These are phyloP conservation scores for Tigriopus japonicus DNA, from an alignment of 1,140 invertebrate genomes.

Conservation along the genomic window DNA sequence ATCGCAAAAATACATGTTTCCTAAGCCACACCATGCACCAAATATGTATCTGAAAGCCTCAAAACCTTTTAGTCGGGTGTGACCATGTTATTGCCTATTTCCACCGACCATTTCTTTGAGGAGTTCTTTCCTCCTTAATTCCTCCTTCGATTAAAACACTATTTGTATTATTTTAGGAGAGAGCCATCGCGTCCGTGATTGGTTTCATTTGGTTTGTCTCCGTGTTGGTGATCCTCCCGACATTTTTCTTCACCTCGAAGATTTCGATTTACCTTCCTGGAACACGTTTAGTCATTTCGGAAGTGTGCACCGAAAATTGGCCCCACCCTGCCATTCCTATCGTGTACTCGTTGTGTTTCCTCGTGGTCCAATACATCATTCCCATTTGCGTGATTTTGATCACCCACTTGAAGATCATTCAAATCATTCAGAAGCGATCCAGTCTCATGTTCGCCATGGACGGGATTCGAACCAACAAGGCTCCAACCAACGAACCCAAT, in stretches of 20 bases:
- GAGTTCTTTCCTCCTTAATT: too few relatives aligned
- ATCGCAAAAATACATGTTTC: too few relatives aligned
- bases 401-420: background rate
- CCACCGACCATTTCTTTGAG: too few relatives aligned
- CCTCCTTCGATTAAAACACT: too few relatives aligned
- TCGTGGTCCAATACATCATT: background rate
- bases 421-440: background rate
- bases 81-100: too few relatives aligned
- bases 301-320: background rate
- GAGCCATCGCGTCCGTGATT: background rate
- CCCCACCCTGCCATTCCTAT: background rate
- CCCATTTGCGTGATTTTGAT: background rate
- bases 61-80: too few relatives aligned
- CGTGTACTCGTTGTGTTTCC: background rate
- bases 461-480: background rate
- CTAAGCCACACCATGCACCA: too few relatives aligned
- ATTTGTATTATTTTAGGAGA: background rate
- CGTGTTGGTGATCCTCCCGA: background rate
- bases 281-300: background rate
- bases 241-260: background rate
- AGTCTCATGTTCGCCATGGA: background rate
- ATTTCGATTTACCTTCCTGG: background rate
- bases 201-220: background rate
- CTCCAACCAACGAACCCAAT: too few relatives aligned
- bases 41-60: too few relatives aligned